Percentiles rank a stretch among this genome's conserved stretches.
phyloP scores from a whole-genome alignment of 92 coral and sea anemone species.

The Muricea muricata region DNA sequence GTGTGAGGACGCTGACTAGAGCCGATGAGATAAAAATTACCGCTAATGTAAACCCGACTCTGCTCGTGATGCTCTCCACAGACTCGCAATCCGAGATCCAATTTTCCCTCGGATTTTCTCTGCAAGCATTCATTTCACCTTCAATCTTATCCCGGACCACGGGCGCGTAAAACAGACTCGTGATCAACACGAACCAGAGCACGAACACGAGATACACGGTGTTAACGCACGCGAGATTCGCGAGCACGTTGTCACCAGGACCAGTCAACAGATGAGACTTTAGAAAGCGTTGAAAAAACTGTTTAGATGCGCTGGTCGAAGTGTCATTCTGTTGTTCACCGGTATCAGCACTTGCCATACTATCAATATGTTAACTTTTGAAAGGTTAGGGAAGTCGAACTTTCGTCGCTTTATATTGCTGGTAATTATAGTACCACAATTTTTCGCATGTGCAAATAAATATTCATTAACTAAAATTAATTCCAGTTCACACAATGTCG shows the following conservation, averaged over 20 bases:
- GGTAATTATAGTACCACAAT: too few relatives aligned
- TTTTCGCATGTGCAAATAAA: too few relatives aligned
- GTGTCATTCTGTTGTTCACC: not conserved
- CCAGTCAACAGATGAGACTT: not conserved
- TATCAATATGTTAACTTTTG: not conserved
- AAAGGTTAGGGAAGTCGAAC: not conserved
- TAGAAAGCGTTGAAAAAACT: not conserved
- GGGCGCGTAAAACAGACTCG: conserved; percentile 6
- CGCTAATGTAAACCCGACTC: conserved; percentile 18
- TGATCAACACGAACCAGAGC: conserved; percentile 11
- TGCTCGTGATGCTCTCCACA: not conserved
- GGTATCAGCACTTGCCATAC: not conserved
- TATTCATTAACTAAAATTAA: too few relatives aligned
- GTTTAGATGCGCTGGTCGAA: not conserved
- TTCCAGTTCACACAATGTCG: not conserved
- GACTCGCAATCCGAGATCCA: not conserved
- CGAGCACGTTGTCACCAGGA: not conserved
- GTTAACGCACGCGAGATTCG: conserved; percentile 5
- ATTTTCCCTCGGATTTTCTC: not conserved
- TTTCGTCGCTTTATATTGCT: not conserved
- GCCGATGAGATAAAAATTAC: not conserved
- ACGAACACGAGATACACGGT: conserved; percentile 21
- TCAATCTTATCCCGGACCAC: not conserved
- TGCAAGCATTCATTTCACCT: not conserved
- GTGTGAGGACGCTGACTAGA: not conserved